Conservation (phyloP, 2,888 invertebrate genomes). For the Eristalis intricaria region DNA sequence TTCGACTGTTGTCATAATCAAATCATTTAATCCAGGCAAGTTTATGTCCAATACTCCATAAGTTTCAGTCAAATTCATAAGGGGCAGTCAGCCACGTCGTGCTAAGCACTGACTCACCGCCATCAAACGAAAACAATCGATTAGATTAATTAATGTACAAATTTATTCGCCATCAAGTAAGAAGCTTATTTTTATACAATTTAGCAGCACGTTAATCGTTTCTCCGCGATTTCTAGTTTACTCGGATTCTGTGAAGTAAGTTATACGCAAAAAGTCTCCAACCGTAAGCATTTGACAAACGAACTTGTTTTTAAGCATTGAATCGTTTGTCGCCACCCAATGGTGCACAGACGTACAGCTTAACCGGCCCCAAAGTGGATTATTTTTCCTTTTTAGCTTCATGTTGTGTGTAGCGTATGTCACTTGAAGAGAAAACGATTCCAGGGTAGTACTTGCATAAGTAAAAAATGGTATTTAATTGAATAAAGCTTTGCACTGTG, state of each 20-base stretch:
- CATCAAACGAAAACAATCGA: background rate
- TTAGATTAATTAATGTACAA: background rate
- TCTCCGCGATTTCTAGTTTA: background rate
- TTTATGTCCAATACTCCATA: background rate
- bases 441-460: background rate
- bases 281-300: background rate
- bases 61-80: background rate
- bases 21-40: background rate
- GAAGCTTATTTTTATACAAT: background rate
- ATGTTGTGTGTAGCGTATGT: background rate
- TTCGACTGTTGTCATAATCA: background rate
- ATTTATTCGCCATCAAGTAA: background rate
- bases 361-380: constrained; percentile 10
- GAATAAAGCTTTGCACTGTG: background rate
- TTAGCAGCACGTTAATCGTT: background rate
- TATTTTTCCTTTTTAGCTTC: constrained; percentile 7
- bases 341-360: background rate
- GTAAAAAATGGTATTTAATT: background rate
- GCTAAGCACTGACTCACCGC: background rate
- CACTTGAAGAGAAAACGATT: background rate
- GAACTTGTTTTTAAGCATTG: background rate
- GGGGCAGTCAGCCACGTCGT: background rate
- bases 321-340: background rate
- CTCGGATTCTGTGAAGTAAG: background rate
- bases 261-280: background rate